Evolutionary conservation across 2,888 invertebrate species (phyloP).

Genomic region (Diarsia brunnea): DNA sequence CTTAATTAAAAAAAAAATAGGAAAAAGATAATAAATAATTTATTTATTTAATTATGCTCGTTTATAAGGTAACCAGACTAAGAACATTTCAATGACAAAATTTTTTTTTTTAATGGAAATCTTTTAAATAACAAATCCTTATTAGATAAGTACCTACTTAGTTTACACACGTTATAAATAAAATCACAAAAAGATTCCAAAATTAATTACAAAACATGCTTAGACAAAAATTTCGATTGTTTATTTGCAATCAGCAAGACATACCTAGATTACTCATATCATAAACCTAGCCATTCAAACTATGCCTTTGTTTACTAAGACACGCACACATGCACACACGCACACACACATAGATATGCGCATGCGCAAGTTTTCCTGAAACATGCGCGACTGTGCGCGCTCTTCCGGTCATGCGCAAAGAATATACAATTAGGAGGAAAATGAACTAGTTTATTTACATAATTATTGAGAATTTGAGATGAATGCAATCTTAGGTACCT

Average conservation of each 20-base stretch:
- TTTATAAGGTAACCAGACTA: too few relatives aligned
- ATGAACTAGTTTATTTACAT: slow-evolving; percentile 41
- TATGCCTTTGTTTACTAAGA: slow-evolving; percentile 60
- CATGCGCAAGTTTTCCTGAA: slow-evolving; percentile 79
- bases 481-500: neutral
- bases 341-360: slow-evolving; percentile 35
- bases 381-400: slow-evolving; percentile 73
- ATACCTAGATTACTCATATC: slow-evolving; percentile 11
- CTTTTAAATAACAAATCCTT: too few relatives aligned
- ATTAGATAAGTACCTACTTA: too few relatives aligned
- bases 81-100: too few relatives aligned
- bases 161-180: too few relatives aligned
- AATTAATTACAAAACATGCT: slow-evolving; percentile 6
- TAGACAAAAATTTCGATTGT: slow-evolving; percentile 22
- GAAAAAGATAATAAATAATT: too few relatives aligned
- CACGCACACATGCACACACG: slow-evolving; percentile 34
- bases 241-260: slow-evolving; percentile 31
- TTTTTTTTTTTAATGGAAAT: too few relatives aligned
- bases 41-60: too few relatives aligned
- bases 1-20: too few relatives aligned
- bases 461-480: neutral
- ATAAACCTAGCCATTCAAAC: slow-evolving; percentile 26
- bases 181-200: too few relatives aligned
- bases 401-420: slow-evolving; percentile 80
- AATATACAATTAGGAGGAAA: slow-evolving; percentile 61